Percentiles rank a stretch among this genome's conserved stretches.
These are phyloP conservation scores for Chelonia mydas DNA, from an alignment of 2,797 vertebrate genomes.

Conservation along the genomic window DNA sequence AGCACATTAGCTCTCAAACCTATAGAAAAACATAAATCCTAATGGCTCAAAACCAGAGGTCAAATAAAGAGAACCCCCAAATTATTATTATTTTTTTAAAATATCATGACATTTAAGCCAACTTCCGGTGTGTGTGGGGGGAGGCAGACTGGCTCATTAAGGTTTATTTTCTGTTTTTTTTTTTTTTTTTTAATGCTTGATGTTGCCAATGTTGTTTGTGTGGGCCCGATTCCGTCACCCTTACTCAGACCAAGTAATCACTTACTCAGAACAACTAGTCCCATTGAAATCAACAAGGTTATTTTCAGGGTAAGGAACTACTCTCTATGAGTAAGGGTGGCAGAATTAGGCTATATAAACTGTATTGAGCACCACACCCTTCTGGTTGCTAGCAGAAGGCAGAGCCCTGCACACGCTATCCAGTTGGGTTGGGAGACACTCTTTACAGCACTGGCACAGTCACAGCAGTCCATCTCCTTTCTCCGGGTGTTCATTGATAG, in stretches of 20 bases:
- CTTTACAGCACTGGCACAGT: not conserved
- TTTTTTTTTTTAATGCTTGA: not conserved
- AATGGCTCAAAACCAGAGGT: not conserved
- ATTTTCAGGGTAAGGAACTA: not conserved
- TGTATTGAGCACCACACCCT: not conserved
- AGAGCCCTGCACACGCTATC: constrained; percentile 30
- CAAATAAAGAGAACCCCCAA: not conserved
- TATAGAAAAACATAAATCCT: not conserved
- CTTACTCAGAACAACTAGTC: not conserved
- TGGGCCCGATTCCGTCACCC: not conserved
- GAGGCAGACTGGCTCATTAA: not conserved
- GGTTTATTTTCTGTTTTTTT: not conserved
- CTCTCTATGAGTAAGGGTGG: not conserved
- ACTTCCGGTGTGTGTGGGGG: not conserved
- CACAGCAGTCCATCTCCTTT: not conserved
- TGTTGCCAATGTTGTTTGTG: not conserved
- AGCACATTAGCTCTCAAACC: not conserved
- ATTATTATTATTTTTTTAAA: rapidly evolving
- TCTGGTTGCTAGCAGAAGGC: constrained; percentile 29
- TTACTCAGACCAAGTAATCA: not conserved
- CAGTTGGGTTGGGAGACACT: constrained; percentile 41
- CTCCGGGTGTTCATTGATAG: not conserved
- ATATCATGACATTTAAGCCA: not conserved
- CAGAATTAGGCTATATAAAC: not conserved
- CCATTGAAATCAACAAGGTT: not conserved